Evolutionary conservation across 2,888 invertebrate species (phyloP).

Genomic region (Lasius fuliginosus): DNA sequence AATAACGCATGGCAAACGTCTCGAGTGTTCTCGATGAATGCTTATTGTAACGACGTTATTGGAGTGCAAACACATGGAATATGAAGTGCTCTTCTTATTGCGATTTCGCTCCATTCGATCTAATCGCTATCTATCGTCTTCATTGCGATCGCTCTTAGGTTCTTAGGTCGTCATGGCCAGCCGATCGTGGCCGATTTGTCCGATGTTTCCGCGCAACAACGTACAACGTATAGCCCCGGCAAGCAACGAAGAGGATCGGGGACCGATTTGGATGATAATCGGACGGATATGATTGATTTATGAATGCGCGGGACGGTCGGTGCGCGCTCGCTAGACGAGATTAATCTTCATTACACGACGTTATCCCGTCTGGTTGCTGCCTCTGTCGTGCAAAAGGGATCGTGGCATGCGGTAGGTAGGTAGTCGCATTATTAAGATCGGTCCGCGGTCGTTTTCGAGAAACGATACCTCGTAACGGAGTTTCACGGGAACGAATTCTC

Average conservation of each 20-base stretch:
- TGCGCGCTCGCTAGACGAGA: conserved; percentile 72
- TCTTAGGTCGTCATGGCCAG: conserved; percentile 34
- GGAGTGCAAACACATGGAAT: neutral
- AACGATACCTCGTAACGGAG: conserved; percentile 32
- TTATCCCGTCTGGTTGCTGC: conserved; percentile 74
- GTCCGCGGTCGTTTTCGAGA: conserved; percentile 50
- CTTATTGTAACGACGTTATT: neutral
- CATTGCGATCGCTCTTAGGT: conserved; percentile 56
- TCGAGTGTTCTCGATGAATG: neutral
- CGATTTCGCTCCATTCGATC: neutral
- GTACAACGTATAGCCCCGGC: conserved; percentile 14
- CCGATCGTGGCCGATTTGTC: conserved; percentile 57
- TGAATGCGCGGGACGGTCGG: conserved; percentile 73
- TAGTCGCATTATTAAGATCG: conserved; percentile 57
- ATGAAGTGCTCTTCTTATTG: neutral
- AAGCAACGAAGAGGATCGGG: conserved; percentile 63
- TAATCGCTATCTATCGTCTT: conserved; percentile 45
- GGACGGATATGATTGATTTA: conserved; percentile 82
- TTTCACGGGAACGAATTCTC: neutral
- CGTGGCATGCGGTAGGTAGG: conserved; percentile 59
- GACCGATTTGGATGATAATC: conserved; percentile 83
- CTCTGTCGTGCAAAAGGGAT: conserved; percentile 46
- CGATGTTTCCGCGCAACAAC: conserved; percentile 56
- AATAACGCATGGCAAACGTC: conserved; percentile 7
- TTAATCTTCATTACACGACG: conserved; percentile 84